Conservation (phyloP, 2,888 invertebrate species). For the Noctuana brunneofusca region DNA sequence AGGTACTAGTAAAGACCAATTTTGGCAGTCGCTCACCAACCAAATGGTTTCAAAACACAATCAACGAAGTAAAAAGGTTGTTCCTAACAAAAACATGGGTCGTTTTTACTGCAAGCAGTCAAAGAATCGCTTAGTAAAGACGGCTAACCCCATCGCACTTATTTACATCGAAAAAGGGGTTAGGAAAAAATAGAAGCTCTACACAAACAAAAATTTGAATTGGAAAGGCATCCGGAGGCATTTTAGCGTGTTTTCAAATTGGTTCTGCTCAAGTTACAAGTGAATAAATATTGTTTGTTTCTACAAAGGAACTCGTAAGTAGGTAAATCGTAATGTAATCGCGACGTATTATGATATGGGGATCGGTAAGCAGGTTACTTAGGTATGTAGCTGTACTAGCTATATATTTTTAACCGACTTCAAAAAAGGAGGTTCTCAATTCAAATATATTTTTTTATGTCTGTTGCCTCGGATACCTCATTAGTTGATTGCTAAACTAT, state of each 20-base stretch:
- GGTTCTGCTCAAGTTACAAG: conserved; percentile 32
- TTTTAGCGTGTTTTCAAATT: conserved; percentile 43
- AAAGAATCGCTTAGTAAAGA: conserved; percentile 41
- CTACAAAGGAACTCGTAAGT: conserved; percentile 15
- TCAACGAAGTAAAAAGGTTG: conserved; percentile 55
- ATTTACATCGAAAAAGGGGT: conserved; percentile 63
- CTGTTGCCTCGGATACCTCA: too few species aligned
- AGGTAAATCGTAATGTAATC: conserved; percentile 11
- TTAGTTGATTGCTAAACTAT: too few species aligned
- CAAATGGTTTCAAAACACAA: conserved; percentile 62
- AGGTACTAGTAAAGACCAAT: conserved; percentile 18
- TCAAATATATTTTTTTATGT: too few species aligned
- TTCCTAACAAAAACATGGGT: conserved; percentile 46
- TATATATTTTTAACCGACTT: too few species aligned
- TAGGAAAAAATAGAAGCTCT: conserved; percentile 49
- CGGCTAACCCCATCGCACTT: conserved; percentile 51
- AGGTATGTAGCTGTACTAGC: too few species aligned
- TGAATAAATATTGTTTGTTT: conserved; percentile 26
- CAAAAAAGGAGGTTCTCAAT: too few species aligned
- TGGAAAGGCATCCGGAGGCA: conserved; percentile 44
- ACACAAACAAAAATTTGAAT: conserved; percentile 48
- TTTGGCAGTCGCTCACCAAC: conserved; percentile 41
- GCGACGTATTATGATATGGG: too few species aligned
- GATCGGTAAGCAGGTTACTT: too few species aligned
- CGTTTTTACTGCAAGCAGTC: conserved; percentile 53